Base-by-base conservation (phyloP, 2,113 vertebrate species). In the Anas platyrhynchos region DNA sequence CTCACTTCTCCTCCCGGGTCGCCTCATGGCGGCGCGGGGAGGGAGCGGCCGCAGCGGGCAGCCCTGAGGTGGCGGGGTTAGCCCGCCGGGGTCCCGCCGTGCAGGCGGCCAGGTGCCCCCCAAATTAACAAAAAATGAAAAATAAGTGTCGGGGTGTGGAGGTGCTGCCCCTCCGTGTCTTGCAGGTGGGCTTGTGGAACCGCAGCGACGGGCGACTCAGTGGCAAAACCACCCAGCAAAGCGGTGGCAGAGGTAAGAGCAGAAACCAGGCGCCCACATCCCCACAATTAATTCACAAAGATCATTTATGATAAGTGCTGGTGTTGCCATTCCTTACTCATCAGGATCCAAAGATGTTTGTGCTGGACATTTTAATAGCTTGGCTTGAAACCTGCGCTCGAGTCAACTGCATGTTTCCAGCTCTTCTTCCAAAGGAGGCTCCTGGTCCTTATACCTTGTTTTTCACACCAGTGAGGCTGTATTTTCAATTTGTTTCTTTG, bases 101-200 rank as follows among this genome's bases (percentile, higher is more conserved):
- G 46, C 46, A 9, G 21, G 46, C 46, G 46, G 46, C 46, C 20
- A 48, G 46, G 46, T 48, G 46, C 46, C 46, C 46, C 46, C 46
- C 46, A 21, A 48, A 48, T 21, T 22, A 22, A 48, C 5, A 21
- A 48, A 48, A 48, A 48, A 22, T 48, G 41, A 48, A 48, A 48
- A 41, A 65, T 52, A 52, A 52, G 11, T 26, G 50, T 6, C 12
- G 50, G 13, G 25, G 50, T 25, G 50, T 23, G 46, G 46, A 50
- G 50, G 50, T 25, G 23, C 50, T 23, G 32, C 58, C 32, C 58
- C 58, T 21, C 41, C 9, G 10, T 46, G 32, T 68, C 22, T n/a
- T 48, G 26, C 27, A 2, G 11, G 26, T 48, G 5, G 6, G 27
- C 3, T 3, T 41, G 9, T 3, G 36, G 14, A 9, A 1, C 4